Evolutionary conservation across 1,140 invertebrate species (phyloP), one percentile per base, ranked within the genome.

Genomic region (Aphaenogaster rudis): DNA sequence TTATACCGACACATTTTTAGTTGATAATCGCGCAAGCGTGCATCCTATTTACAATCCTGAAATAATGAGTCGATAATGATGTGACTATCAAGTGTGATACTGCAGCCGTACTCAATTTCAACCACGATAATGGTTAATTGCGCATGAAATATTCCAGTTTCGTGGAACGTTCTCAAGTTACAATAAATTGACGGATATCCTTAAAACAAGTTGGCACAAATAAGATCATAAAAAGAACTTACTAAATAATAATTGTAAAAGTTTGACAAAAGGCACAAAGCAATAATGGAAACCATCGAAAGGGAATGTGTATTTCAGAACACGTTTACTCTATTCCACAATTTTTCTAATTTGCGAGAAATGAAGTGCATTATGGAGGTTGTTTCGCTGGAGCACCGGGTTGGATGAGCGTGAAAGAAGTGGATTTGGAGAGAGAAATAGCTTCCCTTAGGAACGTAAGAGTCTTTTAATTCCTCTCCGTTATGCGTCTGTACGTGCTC

Each of bases 301-400:
- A 82, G 9, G 21, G 1, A 36, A 80, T 42, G 28, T 13, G 28
- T 57, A 48, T 74, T 45, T 59, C 28, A 3, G 17, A 74, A 50
- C 67, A 72, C 48, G 64, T 81, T 7, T 15, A 17, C 66, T 81
- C 21, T 21, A 59, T 59, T 59, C 21, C 13, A 42, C 28, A 42
- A 84, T 84, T 63, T 84, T 84, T 84, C 54, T 84, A 84, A 84
- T 84, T 54, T 72, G 39, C 80, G 33, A 61, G 69, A 63, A 76
- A 76, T 76, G 33, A 76, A 39, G 28, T 42, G 69, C 28, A 59
- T 71, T 81, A 50, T 36, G 28, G 8, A 57, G 33, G 28, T 61
- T 84, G 54, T 59, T 74, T 64, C 77, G 79, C 13, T 74, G 21
- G 4, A 82, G 52, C 39, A 57, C 54, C 28, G 39, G 28, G 45